phyloP scores from a whole-genome alignment of 2,888 invertebrate genomes.

The Galerucella calmariensis region DNA sequence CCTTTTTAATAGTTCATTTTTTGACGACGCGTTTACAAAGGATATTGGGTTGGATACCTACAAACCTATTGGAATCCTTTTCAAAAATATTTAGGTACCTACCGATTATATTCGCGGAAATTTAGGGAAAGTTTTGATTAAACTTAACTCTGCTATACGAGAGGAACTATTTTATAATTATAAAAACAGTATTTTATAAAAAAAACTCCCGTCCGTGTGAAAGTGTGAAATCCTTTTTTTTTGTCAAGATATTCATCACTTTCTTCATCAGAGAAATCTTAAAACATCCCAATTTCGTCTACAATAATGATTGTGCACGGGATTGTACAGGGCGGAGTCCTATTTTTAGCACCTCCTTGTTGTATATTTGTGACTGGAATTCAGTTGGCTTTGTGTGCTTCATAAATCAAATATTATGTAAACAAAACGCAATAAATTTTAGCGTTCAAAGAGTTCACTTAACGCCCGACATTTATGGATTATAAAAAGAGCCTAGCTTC shows the following conservation, averaged over 20 bases:
- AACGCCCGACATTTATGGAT: constrained; percentile 38
- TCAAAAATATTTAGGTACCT: too few species aligned
- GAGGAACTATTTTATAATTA: too few species aligned
- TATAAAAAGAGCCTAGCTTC: not conserved
- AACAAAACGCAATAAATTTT: constrained; percentile 42
- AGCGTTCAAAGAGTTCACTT: constrained; percentile 32
- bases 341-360: constrained; percentile 32
- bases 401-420: constrained; percentile 49
- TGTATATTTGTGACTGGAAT: constrained; percentile 36
- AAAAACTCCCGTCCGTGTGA: too few species aligned
- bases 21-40: too few species aligned
- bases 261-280: not conserved
- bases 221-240: not conserved
- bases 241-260: not conserved
- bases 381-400: constrained; percentile 33
- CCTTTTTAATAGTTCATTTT: too few species aligned
- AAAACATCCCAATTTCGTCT: not conserved
- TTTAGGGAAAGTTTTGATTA: too few species aligned
- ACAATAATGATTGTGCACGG: constrained; percentile 12
- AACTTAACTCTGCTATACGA: too few species aligned
- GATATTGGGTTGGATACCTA: too few species aligned
- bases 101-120: too few species aligned
- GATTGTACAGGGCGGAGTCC: constrained; percentile 49
- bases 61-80: too few species aligned
- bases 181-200: too few species aligned